Evolutionary conservation across 2,797 vertebrate species (phyloP).

Genomic region (Spinus pinus): DNA sequence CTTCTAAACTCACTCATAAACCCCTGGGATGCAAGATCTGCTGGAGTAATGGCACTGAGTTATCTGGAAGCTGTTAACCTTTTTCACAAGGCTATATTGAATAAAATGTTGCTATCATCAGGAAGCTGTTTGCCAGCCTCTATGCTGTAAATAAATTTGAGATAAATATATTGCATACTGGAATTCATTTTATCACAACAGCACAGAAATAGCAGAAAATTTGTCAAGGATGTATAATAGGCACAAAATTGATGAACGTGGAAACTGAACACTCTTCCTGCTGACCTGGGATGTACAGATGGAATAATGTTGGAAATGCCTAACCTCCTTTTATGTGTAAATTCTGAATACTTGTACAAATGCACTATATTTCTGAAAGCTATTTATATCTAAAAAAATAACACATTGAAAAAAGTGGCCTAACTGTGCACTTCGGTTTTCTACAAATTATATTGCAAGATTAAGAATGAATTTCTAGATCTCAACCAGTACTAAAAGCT

Average conservation of each 20-base stretch:
- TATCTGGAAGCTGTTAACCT: conserved; percentile 16
- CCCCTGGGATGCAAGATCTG: background rate
- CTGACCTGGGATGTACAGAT: background rate
- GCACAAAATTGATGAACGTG: background rate
- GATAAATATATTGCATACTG: background rate
- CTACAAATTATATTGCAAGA: background rate
- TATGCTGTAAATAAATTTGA: background rate
- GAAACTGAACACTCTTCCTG: background rate
- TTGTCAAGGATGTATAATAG: background rate
- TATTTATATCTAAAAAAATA: background rate
- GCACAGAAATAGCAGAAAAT: background rate
- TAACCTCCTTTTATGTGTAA: background rate
- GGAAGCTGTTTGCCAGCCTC: background rate
- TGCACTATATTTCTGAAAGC: background rate
- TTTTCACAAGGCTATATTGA: background rate
- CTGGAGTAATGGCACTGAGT: background rate
- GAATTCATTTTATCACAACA: background rate
- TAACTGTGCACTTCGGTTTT: background rate
- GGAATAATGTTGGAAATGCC: background rate
- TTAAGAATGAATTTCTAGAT: background rate
- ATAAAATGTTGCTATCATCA: background rate
- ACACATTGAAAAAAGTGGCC: background rate
- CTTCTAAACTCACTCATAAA: background rate
- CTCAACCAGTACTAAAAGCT: background rate
- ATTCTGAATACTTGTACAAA: background rate